Conservation (phyloP, 1,140 invertebrate genomes). For the Orussus abietinus region DNA sequence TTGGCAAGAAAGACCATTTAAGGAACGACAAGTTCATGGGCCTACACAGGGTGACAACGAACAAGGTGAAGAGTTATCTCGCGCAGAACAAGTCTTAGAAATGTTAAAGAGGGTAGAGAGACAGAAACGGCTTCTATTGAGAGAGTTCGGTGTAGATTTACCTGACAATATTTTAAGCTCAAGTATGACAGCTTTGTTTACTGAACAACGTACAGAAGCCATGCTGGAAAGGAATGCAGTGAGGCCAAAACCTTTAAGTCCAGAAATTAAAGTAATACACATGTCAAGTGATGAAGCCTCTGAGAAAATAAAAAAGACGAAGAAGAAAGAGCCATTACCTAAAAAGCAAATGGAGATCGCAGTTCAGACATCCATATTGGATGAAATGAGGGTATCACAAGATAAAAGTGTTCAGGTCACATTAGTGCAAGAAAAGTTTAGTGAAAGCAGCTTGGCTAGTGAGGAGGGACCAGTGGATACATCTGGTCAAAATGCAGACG, state of each 20-base stretch:
- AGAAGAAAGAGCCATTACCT: constrained; percentile 11
- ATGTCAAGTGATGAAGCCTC: constrained; percentile 25
- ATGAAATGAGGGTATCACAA: constrained; percentile 17
- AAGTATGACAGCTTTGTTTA: constrained; percentile 33
- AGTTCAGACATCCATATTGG: constrained; percentile 29
- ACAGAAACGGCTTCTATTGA: constrained; percentile 35
- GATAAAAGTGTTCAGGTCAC: constrained; percentile 43
- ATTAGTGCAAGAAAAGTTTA: constrained; percentile 8
- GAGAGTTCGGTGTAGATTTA: constrained; percentile 40
- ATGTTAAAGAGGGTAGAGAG: constrained; percentile 42
- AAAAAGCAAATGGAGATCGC: constrained; percentile 29
- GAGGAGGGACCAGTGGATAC: no score
- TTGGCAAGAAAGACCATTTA: constrained; percentile 23
- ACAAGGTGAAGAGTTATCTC: constrained; percentile 21
- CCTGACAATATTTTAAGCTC: constrained; percentile 39
- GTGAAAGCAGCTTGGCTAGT: not conserved
- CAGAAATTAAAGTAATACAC: constrained; percentile 44
- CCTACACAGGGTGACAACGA: constrained; percentile 3
- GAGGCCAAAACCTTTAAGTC: constrained; percentile 14
- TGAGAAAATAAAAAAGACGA: constrained; percentile 16
- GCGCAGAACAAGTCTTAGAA: constrained; percentile 40
- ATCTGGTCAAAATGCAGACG: constrained; percentile 5
- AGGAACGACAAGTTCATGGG: no score
- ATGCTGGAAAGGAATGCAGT: not conserved
- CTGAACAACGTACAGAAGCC: constrained; percentile 7